Evolutionary conservation across 2,113 vertebrate genomes (phyloP).

Genomic region (Amphiprion ocellaris): DNA sequence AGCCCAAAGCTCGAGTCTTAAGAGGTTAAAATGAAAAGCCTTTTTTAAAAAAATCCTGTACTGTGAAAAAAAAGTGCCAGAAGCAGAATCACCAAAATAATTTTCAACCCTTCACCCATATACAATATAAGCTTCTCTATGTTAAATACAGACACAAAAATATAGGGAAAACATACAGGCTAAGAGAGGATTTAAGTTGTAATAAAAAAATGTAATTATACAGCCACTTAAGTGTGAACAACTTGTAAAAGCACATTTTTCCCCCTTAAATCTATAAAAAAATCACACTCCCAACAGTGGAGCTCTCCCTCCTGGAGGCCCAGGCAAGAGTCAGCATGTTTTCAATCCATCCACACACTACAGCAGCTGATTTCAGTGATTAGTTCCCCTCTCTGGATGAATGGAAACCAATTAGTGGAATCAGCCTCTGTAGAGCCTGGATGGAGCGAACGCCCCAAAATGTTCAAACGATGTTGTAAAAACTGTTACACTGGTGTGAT

Average conservation of each 20-base stretch:
- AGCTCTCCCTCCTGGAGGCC: conserved; percentile 23
- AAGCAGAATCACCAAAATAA: too few relatives aligned
- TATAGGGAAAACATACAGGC: background rate
- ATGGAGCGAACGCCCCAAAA: conserved; percentile 47
- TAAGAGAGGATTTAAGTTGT: background rate
- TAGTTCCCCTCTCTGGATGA: conserved; percentile 77
- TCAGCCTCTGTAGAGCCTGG: conserved; percentile 67
- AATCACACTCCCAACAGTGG: background rate
- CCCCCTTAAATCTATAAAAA: conserved; percentile 38
- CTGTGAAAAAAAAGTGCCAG: background rate
- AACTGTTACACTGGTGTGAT: conserved; percentile 56
- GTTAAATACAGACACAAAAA: background rate
- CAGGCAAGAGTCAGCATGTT: conserved; percentile 59
- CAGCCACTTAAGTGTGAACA: conserved; percentile 5
- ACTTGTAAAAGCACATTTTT: background rate
- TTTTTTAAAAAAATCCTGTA: too few relatives aligned
- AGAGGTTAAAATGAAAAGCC: too few relatives aligned
- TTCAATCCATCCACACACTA: conserved; percentile 59
- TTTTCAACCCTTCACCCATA: too few relatives aligned
- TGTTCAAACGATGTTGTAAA: conserved; percentile 57
- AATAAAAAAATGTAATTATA: background rate
- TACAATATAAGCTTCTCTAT: too few relatives aligned
- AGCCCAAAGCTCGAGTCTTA: too few relatives aligned
- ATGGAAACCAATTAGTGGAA: conserved; percentile 77
- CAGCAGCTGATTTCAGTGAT: conserved; percentile 72